Evolutionary conservation across 2,797 vertebrate genomes (phyloP).

Genomic region (Lemur catta): DNA sequence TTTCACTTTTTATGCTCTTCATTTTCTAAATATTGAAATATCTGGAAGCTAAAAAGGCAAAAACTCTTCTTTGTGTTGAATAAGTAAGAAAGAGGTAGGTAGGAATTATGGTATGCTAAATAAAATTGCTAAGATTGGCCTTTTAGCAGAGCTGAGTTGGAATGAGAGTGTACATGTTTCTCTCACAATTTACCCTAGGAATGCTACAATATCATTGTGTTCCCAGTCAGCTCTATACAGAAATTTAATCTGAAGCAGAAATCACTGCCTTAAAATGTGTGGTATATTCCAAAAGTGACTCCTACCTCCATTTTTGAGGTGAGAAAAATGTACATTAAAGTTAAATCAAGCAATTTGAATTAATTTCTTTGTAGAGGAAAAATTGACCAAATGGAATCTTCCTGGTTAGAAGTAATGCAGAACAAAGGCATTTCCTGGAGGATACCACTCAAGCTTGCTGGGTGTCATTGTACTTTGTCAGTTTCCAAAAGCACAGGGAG

Average conservation of each 20-base stretch:
- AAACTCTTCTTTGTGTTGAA: background rate
- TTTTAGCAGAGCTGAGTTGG: background rate
- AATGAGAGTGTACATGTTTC: background rate
- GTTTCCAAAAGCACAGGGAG: background rate
- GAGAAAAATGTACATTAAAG: constrained; percentile 11
- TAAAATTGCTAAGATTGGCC: constrained; percentile 3
- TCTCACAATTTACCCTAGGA: background rate
- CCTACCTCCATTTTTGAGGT: background rate
- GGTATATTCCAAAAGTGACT: background rate
- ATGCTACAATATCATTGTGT: background rate
- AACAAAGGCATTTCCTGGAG: background rate
- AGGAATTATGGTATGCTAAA: background rate
- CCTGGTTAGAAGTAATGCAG: background rate
- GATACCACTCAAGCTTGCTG: background rate
- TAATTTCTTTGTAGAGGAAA: background rate
- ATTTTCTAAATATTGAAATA: constrained; percentile 30
- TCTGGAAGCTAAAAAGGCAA: constrained; percentile 10
- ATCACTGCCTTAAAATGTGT: background rate
- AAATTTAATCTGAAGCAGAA: constrained; percentile 14
- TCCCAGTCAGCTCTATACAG: background rate
- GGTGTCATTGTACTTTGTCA: background rate
- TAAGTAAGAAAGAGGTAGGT: background rate
- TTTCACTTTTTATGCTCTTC: background rate
- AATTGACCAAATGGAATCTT: background rate
- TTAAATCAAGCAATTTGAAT: constrained; percentile 7